A percentile compares a stretch with the other conserved stretches of the same genome.
Conservation (phyloP, 2,888 invertebrate genomes). For the Plagodis pulveraria region DNA sequence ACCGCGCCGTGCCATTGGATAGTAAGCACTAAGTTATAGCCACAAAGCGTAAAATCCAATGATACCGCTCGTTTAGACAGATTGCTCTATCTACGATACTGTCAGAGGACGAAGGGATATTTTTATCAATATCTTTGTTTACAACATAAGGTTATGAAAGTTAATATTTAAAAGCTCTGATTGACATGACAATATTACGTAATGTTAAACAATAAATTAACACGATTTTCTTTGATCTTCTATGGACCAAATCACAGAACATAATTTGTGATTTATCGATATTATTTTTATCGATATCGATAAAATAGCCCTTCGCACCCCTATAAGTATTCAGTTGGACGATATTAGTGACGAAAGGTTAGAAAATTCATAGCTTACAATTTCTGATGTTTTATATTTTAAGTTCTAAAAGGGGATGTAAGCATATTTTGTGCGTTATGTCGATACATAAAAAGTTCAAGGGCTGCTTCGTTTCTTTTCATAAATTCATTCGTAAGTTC, state of each 20-base stretch:
- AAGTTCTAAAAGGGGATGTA: no score
- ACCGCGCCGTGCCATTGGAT: constrained; percentile 25
- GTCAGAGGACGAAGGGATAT: constrained; percentile 7
- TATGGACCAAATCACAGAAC: no score
- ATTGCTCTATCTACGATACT: constrained; percentile 33
- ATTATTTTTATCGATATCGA: constrained; percentile 28
- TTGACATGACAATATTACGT: no score
- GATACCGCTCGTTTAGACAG: constrained; percentile 26
- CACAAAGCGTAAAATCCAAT: constrained; percentile 29
- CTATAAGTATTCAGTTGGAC: constrained; percentile 29
- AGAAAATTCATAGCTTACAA: constrained; percentile 11
- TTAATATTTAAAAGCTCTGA: no score
- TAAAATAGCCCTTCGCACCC: constrained; percentile 23
- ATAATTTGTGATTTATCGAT: no score
- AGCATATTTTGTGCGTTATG: no score
- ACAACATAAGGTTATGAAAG: neutral
- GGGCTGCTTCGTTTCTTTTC: no score
- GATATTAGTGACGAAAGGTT: constrained; percentile 30
- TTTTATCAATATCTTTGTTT: constrained; percentile 19
- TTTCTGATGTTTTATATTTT: constrained; percentile 25
- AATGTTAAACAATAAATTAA: no score
- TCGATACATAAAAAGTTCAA: no score
- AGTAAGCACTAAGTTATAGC: constrained; percentile 22
- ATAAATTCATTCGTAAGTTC: no score
- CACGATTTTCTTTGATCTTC: no score